These are phyloP conservation scores for Cardiocondyla obscurior DNA, from an alignment of 1,140 invertebrate genomes.

Conservation along the genomic window DNA sequence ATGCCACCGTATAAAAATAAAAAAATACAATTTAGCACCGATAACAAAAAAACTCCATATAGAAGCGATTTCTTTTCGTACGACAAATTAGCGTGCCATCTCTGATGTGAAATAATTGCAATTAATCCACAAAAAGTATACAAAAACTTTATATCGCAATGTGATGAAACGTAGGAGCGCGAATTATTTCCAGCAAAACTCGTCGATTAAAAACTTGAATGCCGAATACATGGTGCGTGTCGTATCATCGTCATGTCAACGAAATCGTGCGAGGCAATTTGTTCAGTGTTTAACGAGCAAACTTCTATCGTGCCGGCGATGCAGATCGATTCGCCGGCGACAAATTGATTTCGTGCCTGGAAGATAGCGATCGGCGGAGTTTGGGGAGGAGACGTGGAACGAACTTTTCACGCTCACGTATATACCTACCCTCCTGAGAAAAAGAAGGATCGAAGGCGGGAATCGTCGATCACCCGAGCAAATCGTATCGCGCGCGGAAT, in stretches of 20 bases:
- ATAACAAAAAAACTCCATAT: neutral
- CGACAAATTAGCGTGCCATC: neutral
- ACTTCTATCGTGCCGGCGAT: conserved; percentile 29
- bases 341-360: conserved; percentile 37
- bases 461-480: conserved; percentile 6
- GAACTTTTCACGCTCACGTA: neutral
- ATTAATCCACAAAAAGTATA: neutral
- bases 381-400: neutral
- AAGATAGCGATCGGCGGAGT: conserved; percentile 35
- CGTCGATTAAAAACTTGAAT: neutral
- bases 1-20: neutral
- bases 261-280: conserved; percentile 41
- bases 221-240: neutral
- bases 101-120: neutral
- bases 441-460: conserved; percentile 20
- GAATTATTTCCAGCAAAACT: neutral
- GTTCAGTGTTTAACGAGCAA: conserved; percentile 50
- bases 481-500: conserved; percentile 18
- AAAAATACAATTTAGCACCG: neutral
- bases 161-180: neutral
- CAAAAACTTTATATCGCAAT: neutral
- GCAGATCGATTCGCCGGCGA: conserved; percentile 18
- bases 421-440: neutral
- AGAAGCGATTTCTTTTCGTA: neutral
- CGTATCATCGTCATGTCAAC: conserved; percentile 11